Evolutionary conservation across 2,113 vertebrate species (phyloP).

Genomic region (Aix galericulata): DNA sequence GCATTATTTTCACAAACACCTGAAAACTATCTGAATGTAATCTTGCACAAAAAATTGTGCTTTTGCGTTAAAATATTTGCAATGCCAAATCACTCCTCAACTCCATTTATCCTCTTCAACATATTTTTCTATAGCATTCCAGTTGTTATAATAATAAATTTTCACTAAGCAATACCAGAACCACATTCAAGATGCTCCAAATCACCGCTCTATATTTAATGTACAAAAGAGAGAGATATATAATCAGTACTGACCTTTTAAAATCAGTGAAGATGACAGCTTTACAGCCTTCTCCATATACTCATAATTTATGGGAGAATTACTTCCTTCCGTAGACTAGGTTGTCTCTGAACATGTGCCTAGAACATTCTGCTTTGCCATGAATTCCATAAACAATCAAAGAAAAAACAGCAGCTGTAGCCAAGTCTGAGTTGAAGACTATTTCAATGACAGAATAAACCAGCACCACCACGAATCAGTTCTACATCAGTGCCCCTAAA

Average conservation of each 20-base stretch:
- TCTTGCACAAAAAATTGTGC: not conserved
- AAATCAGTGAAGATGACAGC: not conserved
- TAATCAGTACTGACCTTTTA: not conserved
- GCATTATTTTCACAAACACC: not conserved
- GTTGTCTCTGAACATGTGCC: not conserved
- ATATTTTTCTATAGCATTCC: not conserved
- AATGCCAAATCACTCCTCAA: not conserved
- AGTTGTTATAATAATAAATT: not conserved
- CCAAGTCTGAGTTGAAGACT: not conserved
- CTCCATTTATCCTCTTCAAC: not conserved
- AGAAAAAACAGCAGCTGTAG: not conserved
- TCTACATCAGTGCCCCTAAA: not conserved
- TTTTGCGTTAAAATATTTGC: not conserved
- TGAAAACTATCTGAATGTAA: not conserved
- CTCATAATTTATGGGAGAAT: not conserved
- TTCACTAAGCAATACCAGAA: not conserved
- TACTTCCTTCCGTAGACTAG: not conserved
- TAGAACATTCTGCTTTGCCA: not conserved
- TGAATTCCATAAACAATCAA: not conserved
- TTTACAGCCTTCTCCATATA: not conserved
- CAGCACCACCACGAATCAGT: not conserved
- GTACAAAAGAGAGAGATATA: not conserved
- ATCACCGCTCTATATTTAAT: not conserved
- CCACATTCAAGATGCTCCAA: not conserved
- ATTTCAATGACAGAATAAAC: not conserved